Base-by-base conservation (phyloP, 2,888 invertebrate genomes). In the Melinopterus prodromus region DNA sequence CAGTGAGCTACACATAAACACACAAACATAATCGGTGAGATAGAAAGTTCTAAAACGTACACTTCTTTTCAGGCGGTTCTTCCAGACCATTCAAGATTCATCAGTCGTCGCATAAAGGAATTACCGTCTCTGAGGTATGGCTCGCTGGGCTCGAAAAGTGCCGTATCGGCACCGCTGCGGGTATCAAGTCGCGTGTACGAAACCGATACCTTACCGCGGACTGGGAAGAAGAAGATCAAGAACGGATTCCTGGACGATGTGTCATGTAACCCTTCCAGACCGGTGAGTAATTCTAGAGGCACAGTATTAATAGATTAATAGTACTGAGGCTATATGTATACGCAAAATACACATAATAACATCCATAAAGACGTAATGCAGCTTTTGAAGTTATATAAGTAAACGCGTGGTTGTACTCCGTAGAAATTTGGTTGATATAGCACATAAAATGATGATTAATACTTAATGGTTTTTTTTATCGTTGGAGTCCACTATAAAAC, bases 81-180 rank as follows among this genome's bases (percentile, higher is more conserved):
- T 69, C 72, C 79, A 53, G 72, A 81, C 69, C 80, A 83, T 76
- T 35, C 80, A 15, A 80, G 82, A 72, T 71, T 76, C 12, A 80
- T 83, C 16, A 82, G 78, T 69, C 81, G 81, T 53, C 77, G 84
- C 16, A 86, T 87, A 37, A 84, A 85, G 6, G 88, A 88, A 82
- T 85, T 87, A n/a, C 88, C 88, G 6, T 87, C 87, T 0, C 81
- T 88, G n/a, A 82, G 87, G 80, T 88, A 88, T 82, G 87, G 88
- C 37, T 82, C 86, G 15, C 80, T 87, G 37, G 87, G 87, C 14
- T 85, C 86, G 16, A 86, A 82, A 78, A 85, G 84, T 77, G 79
- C 83, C 12, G 83, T 81, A 77, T 86, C 85, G 2, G 87, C 87
- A 7, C 86, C 87, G 3, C 80, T 87, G 36, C 83, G 86, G 36